phyloP scores from a whole-genome alignment of 2,113 vertebrate genomes.

The Pterocles orientalis region DNA sequence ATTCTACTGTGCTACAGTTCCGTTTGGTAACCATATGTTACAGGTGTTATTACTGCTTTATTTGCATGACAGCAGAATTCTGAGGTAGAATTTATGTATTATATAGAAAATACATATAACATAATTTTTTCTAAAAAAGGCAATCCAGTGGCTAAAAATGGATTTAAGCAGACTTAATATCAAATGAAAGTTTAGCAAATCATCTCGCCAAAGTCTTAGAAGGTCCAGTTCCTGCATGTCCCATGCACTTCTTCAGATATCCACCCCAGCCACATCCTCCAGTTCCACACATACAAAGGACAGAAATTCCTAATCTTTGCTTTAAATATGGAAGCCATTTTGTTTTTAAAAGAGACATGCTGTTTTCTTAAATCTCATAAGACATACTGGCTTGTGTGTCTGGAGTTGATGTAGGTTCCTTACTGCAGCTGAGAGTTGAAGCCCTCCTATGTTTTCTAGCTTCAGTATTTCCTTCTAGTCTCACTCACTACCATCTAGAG shows the following conservation, averaged over 20 bases:
- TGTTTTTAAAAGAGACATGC: neutral
- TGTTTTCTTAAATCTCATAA: neutral
- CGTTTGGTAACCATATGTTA: neutral
- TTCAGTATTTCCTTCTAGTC: neutral
- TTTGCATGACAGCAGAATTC: neutral
- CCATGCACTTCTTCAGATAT: neutral
- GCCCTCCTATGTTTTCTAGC: neutral
- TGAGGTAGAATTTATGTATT: neutral
- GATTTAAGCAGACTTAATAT: neutral
- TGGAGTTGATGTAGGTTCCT: neutral
- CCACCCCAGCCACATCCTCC: neutral
- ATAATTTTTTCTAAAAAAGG: neutral
- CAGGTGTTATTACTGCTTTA: neutral
- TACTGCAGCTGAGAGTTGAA: neutral
- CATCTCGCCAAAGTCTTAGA: neutral
- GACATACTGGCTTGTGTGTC: neutral
- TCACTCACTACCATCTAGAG: neutral
- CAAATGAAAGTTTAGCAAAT: neutral
- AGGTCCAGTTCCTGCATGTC: neutral
- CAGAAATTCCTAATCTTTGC: neutral
- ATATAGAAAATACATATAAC: neutral
- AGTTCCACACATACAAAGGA: neutral
- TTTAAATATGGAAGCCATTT: neutral
- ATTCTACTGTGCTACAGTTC: neutral
- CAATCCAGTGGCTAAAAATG: neutral